phyloP scores from a whole-genome alignment of 2,113 vertebrate species.

The Sitta europaea region DNA sequence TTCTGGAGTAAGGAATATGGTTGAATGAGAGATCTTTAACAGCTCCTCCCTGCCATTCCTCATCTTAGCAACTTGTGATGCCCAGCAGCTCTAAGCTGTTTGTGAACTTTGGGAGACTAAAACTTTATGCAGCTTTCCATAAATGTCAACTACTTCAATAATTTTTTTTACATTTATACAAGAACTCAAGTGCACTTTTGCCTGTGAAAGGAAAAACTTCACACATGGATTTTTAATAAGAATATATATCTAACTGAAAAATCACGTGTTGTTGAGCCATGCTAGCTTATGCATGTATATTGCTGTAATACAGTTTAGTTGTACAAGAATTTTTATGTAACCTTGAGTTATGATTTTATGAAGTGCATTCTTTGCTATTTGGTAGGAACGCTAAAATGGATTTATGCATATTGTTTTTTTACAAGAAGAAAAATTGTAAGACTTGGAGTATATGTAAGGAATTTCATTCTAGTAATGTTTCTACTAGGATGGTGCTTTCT shows the following conservation, averaged over 20 bases:
- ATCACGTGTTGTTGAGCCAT: background rate
- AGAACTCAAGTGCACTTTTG: background rate
- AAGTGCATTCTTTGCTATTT: background rate
- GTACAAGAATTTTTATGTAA: background rate
- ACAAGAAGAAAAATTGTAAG: background rate
- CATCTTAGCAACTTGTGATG: background rate
- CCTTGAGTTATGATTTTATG: background rate
- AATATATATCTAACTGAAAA: background rate
- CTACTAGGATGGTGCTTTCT: background rate
- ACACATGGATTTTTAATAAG: fast-evolving
- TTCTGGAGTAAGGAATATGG: background rate
- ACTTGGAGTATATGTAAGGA: background rate
- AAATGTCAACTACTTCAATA: background rate
- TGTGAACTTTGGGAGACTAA: background rate
- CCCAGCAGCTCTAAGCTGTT: background rate
- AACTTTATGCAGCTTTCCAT: background rate
- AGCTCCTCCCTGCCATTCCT: background rate
- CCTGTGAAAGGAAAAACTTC: background rate
- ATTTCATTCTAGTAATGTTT: background rate
- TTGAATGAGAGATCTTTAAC: background rate
- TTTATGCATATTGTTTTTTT: background rate
- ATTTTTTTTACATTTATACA: background rate
- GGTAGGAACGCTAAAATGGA: background rate
- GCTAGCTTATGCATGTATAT: background rate
- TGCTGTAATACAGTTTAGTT: background rate